A percentile compares a stretch with the other conserved stretches of the same genome.
Conservation (phyloP, 2,797 vertebrate species). For the Orientallactaga sibirica region DNA sequence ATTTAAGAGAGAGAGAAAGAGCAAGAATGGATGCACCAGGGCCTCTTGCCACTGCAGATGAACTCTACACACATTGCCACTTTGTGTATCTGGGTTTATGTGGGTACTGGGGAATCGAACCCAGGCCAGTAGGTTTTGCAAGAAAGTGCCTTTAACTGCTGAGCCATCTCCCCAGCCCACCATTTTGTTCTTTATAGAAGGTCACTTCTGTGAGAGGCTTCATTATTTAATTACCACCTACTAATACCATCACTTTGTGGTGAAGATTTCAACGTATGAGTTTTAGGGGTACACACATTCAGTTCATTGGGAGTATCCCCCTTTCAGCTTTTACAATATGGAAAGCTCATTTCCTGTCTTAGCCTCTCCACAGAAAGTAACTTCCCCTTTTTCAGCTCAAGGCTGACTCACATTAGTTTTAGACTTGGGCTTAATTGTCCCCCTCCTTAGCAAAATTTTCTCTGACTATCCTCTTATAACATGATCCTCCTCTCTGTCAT, state of each 20-base stretch:
- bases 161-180: too few relatives aligned
- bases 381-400: neutral
- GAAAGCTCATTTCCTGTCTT: neutral
- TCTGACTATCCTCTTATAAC: neutral
- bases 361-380: neutral
- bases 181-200: neutral
- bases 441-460: constrained; percentile 18
- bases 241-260: neutral
- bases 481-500: neutral
- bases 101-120: too few relatives aligned
- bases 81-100: too few relatives aligned
- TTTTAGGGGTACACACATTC: neutral
- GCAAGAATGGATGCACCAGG: too few relatives aligned
- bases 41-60: too few relatives aligned
- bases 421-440: neutral
- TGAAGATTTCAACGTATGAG: neutral
- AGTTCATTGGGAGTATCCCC: neutral
- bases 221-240: neutral
- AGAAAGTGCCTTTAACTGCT: too few relatives aligned
- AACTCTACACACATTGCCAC: too few relatives aligned
- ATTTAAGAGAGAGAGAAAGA: too few relatives aligned
- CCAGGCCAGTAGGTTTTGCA: too few relatives aligned
- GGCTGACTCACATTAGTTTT: neutral
- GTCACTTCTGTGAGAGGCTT: neutral
- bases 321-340: neutral